phyloP scores from a whole-genome alignment of 2,797 vertebrate genomes.

The Brachyrhaphis roseni region DNA sequence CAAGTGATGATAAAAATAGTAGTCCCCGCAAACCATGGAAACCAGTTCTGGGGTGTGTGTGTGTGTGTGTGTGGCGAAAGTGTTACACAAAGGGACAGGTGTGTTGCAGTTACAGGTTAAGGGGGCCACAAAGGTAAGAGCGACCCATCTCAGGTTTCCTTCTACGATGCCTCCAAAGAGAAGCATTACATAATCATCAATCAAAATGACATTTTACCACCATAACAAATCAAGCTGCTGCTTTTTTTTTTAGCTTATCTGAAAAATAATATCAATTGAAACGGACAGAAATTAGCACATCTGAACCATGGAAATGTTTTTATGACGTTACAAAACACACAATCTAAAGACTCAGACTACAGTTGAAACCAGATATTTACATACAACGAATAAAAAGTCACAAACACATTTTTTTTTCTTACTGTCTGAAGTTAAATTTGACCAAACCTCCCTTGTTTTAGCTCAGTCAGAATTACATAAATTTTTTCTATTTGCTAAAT shows the following conservation, averaged over 20 bases:
- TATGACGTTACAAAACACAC: neutral
- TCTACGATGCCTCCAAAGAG: neutral
- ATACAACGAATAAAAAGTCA: no score
- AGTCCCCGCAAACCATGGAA: no score
- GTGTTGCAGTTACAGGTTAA: conserved; percentile 58
- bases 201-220: neutral
- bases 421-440: no score
- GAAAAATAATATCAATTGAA: neutral
- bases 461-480: no score
- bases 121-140: neutral
- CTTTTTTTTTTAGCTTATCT: neutral
- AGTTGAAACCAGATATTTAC: no score
- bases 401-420: no score
- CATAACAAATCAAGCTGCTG: neutral
- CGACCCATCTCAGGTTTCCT: neutral
- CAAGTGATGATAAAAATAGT: no score
- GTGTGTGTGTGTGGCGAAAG: conserved; percentile 12
- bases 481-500: no score
- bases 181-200: neutral
- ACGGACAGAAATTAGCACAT: neutral
- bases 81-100: conserved; percentile 73
- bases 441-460: no score
- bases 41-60: no score
- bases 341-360: neutral
- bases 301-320: neutral